Evolutionary conservation across 2,113 vertebrate genomes (phyloP).

Genomic region (Bambusicola thoracicus): DNA sequence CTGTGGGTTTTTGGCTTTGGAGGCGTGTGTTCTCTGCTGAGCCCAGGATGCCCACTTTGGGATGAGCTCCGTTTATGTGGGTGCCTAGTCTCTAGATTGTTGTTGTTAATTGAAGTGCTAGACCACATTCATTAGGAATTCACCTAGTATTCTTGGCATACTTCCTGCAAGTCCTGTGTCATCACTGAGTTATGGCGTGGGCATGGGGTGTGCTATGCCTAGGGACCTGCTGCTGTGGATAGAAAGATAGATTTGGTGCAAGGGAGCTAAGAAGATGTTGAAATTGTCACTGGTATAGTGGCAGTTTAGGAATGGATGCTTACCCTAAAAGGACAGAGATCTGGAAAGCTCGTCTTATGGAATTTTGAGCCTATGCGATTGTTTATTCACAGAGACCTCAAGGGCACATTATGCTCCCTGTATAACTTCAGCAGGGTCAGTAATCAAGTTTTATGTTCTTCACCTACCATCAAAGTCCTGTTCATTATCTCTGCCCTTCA

Average conservation of each 20-base stretch:
- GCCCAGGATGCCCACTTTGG: not conserved
- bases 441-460: not conserved
- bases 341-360: not conserved
- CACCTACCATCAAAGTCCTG: not conserved
- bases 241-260: not conserved
- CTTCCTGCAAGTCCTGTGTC: not conserved
- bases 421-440: not conserved
- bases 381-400: not conserved
- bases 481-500: not conserved
- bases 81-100: not conserved
- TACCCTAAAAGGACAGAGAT: not conserved
- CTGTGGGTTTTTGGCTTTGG: not conserved
- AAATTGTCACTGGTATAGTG: not conserved
- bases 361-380: not conserved
- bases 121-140: not conserved
- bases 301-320: not conserved
- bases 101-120: not conserved
- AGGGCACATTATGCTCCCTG: not conserved
- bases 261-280: not conserved
- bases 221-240: not conserved
- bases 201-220: fast-evolving
- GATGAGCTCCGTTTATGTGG: not conserved
- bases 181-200: no score
- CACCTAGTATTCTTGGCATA: not conserved
- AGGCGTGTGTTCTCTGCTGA: not conserved